Evolutionary conservation across 2,113 vertebrate species (phyloP), one percentile per base, ranked within the genome.

Genomic region (Corydoras maculifer): DNA sequence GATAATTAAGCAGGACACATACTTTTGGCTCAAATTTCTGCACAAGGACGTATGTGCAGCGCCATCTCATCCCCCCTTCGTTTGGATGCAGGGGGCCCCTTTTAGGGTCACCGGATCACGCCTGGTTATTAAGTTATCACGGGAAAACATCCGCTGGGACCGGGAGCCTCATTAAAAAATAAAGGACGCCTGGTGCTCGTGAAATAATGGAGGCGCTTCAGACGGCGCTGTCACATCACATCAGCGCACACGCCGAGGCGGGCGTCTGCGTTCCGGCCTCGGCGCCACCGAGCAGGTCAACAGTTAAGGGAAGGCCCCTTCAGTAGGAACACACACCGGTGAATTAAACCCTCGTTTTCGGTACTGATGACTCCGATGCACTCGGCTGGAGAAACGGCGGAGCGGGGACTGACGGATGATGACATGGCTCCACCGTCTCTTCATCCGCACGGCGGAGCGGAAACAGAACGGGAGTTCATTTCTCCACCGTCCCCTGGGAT

Each of bases 101-200:
- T 61, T 58, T 12, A 68, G 64, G 64, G 69, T 68, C 58, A 32
- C 14, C 6, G 32, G 70, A 76, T 72, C 70, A 72, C 53, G 58
- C 64, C 30, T 55, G 75, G 69, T 67, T 76, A 76, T 76, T 76
- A 71, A 76, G 75, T 76, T 72, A 76, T 76, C 69, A 55, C 8
- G 58, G 69, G 61, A 51, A 65, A 62, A 35, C 13, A 14, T 68
- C 75, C 69, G 9, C 8, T 0, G 75, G 69, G 75, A 72, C 62
- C 35, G 49, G 12, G 35, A 58, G 59, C 31, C 75, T 76, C 75
- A 76, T 76, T 76, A 76, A 67, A 68, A 30, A 60, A 69, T 7
- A 61, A 60, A 55, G 14, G 43, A 4, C 31, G 49, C 57, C 30
- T 30, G 63, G 48, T n/a, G 58, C 30, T 9, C 25, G 57, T n/a